Conservation (phyloP, 2,113 vertebrate species). For the Gorilla gorilla region DNA sequence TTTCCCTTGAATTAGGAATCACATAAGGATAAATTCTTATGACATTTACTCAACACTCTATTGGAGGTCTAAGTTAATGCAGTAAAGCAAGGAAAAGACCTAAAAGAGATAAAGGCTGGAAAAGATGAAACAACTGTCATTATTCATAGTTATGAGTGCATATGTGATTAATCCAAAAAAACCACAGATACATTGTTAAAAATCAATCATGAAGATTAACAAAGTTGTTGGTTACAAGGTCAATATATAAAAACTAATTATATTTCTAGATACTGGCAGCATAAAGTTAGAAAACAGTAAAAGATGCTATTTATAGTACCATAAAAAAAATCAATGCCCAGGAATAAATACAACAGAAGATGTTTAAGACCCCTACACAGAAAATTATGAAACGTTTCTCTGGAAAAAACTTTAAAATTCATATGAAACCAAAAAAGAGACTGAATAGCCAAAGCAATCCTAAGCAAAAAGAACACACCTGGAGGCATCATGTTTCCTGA, state of each 20-base stretch:
- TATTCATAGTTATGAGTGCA: background rate
- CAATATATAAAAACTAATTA: constrained; percentile 4
- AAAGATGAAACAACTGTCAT: background rate
- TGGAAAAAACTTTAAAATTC: no score
- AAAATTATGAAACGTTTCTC: background rate
- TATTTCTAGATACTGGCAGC: background rate
- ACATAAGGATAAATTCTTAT: background rate
- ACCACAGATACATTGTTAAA: background rate
- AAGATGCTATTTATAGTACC: background rate
- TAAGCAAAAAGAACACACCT: no score
- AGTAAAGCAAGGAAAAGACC: background rate
- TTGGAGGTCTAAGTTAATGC: background rate
- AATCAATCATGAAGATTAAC: background rate
- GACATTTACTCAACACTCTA: background rate
- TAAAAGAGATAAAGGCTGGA: background rate
- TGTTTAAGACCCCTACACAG: background rate
- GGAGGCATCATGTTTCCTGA: no score
- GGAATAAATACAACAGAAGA: background rate
- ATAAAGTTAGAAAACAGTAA: constrained; percentile 9
- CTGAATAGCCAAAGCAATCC: no score
- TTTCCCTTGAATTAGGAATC: background rate
- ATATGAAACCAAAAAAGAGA: no score
- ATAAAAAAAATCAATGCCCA: background rate
- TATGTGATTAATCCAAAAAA: background rate
- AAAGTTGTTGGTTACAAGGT: background rate